These are phyloP conservation scores for Lethenteron camtschaticum DNA, from an alignment of 2,113 vertebrate species.

Conservation along the genomic window DNA sequence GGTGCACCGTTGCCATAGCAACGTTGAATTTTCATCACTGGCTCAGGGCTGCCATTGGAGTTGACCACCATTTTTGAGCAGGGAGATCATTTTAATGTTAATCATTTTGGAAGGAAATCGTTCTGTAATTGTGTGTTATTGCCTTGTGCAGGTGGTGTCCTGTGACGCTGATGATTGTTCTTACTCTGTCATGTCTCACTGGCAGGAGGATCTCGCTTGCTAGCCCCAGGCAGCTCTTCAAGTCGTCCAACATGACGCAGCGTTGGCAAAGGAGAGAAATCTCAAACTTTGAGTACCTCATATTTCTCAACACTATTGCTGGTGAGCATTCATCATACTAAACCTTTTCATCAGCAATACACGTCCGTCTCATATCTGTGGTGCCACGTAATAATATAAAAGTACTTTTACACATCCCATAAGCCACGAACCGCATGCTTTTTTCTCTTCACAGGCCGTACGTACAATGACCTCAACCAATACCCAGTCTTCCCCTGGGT, in stretches of 20 bases:
- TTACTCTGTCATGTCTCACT: conserved; percentile 10
- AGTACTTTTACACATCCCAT: background rate
- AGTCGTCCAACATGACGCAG: conserved; percentile 98
- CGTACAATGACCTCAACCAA: conserved; percentile 85
- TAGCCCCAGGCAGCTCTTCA: conserved; percentile 85
- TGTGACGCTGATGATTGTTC: too few relatives aligned
- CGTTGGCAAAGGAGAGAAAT: conserved; percentile 96
- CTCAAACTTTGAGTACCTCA: conserved; percentile 96
- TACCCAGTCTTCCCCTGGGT: conserved; percentile 97
- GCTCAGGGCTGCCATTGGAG: too few relatives aligned
- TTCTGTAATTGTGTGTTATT: too few relatives aligned
- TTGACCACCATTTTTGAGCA: too few relatives aligned
- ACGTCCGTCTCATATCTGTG: too few relatives aligned
- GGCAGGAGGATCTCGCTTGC: conserved; percentile 75
- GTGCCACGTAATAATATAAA: too few relatives aligned
- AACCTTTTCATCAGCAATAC: conserved; percentile 4
- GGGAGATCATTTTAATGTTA: too few relatives aligned
- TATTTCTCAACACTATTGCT: conserved; percentile 96
- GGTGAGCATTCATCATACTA: conserved; percentile 27
- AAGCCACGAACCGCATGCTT: conserved; percentile 1
- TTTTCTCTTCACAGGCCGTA: conserved; percentile 38
- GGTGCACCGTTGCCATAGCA: too few relatives aligned
- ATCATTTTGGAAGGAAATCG: too few relatives aligned
- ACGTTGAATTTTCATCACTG: too few relatives aligned
- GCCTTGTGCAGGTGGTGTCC: too few relatives aligned